A percentile compares a stretch with the other conserved stretches of the same genome.
These are phyloP conservation scores for Simalia tracyae DNA, from an alignment of 2,797 vertebrate species.

Conservation along the genomic window DNA sequence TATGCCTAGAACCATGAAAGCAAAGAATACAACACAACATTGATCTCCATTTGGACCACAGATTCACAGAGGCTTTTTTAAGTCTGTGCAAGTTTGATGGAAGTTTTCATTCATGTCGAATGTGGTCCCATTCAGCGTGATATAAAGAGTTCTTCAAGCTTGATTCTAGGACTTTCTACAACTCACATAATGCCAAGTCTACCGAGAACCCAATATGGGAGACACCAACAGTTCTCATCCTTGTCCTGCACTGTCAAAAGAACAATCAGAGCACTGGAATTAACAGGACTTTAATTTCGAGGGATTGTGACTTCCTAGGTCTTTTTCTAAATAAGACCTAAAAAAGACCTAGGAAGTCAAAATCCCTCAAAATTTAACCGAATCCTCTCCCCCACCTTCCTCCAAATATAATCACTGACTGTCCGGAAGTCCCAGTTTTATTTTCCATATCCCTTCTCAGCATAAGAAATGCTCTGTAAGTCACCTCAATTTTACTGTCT, in stretches of 20 bases:
- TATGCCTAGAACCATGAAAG: neutral
- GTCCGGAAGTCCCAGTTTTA: neutral
- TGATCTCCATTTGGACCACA: no score
- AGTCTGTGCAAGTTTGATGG: neutral
- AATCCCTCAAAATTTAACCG: neutral
- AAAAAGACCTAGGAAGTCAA: no score
- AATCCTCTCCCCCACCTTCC: no score
- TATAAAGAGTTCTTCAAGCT: neutral
- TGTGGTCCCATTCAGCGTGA: neutral
- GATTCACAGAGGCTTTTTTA: neutral
- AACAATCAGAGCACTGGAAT: neutral
- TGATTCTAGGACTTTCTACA: neutral
- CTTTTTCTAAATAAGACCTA: no score
- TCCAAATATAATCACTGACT: no score
- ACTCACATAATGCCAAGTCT: neutral
- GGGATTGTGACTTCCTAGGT: no score
- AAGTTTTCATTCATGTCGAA: neutral
- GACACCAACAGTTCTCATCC: neutral
- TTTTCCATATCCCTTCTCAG: neutral
- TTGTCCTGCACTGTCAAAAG: neutral
- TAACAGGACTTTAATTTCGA: neutral
- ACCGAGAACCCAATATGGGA: neutral
- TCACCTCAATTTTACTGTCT: neutral
- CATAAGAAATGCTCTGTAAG: neutral
- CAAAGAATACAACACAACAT: neutral